phyloP scores from a whole-genome alignment of 2,113 vertebrate genomes.

The Emberiza fucata region DNA sequence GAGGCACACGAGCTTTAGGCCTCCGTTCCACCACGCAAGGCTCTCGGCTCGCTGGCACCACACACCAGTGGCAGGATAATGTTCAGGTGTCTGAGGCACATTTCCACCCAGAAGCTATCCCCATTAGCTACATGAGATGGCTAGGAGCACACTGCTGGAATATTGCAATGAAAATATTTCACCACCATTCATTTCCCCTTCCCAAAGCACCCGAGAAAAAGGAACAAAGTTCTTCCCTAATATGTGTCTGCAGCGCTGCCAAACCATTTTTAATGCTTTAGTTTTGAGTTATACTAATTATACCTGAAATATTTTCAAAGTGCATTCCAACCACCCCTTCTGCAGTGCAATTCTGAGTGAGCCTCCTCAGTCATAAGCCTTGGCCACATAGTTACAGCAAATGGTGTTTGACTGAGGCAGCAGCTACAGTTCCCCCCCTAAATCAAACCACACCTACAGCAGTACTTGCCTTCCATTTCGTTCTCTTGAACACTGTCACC shows the following conservation, averaged over 20 bases:
- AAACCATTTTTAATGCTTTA: not conserved
- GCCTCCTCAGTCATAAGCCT: not conserved
- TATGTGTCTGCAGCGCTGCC: not conserved
- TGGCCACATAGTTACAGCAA: not conserved
- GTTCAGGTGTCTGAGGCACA: accelerated
- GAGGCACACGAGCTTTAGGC: not conserved
- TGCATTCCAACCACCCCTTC: not conserved
- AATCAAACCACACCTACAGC: not conserved
- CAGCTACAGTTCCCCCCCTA: not conserved
- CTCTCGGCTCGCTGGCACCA: accelerated
- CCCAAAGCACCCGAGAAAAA: not conserved
- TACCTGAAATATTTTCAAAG: not conserved
- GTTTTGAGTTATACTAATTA: not conserved
- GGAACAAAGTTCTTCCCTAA: not conserved
- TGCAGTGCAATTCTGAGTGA: not conserved
- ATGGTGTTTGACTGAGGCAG: not conserved
- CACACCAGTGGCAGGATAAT: accelerated
- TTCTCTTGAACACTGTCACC: slow-evolving; percentile 14
- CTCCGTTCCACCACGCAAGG: not conserved
- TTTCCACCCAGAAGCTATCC: not conserved
- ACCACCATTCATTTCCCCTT: not conserved
- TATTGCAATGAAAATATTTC: not conserved
- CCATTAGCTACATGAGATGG: not conserved
- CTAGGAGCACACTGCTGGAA: not conserved
- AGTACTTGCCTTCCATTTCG: not conserved